Percentiles rank a stretch among this genome's conserved stretches.
These are phyloP conservation scores for Zosterops japonicus DNA, from an alignment of 2,113 vertebrate species.

Conservation along the genomic window DNA sequence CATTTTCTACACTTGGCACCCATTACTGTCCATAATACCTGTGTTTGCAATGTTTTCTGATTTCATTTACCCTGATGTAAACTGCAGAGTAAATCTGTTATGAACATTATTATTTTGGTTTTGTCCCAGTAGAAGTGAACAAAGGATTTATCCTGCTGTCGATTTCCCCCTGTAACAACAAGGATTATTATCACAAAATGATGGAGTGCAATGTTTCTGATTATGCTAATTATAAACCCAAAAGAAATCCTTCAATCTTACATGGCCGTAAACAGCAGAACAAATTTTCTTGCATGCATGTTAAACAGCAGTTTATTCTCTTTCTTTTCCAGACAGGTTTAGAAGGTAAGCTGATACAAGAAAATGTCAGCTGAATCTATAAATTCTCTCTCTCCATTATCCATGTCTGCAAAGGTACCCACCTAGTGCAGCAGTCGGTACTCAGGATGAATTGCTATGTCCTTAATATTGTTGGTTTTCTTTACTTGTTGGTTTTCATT, in stretches of 20 bases:
- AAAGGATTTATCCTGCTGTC: neutral
- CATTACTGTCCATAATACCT: neutral
- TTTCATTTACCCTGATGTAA: neutral
- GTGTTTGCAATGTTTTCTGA: neutral
- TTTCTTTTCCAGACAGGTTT: conserved; percentile 38
- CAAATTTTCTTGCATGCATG: neutral
- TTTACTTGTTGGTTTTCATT: neutral
- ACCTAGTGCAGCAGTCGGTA: neutral
- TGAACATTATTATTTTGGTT: neutral
- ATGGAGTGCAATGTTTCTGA: conserved; percentile 26
- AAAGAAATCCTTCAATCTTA: conserved; percentile 37
- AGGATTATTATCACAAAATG: neutral
- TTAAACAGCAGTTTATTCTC: conserved; percentile 38
- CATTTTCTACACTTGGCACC: neutral
- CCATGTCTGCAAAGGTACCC: neutral
- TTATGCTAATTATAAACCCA: conserved; percentile 15
- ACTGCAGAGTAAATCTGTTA: neutral
- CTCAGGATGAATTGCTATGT: neutral
- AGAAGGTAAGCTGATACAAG: conserved; percentile 29
- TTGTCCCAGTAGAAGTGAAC: neutral
- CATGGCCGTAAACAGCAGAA: conserved; percentile 5
- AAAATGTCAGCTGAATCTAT: conserved; percentile 7
- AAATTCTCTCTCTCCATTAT: neutral
- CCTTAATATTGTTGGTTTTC: neutral
- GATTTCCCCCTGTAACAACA: neutral